Percentiles rank a stretch among this genome's conserved stretches.
These are phyloP conservation scores for Hylaeus anthracinus DNA, from an alignment of 1,140 invertebrate species.

Conservation along the genomic window DNA sequence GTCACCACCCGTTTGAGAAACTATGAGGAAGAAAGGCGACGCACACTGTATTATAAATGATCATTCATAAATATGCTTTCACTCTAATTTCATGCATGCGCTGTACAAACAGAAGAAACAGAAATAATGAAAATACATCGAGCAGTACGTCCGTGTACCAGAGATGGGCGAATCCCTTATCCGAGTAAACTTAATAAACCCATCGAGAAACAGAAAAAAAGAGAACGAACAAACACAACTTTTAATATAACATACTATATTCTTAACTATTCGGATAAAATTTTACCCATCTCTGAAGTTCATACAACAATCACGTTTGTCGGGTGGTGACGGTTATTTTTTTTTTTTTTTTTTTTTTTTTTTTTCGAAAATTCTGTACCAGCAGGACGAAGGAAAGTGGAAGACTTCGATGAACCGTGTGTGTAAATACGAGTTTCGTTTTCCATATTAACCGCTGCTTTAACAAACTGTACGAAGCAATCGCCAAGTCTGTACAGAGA, in stretches of 20 bases:
- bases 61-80: slow-evolving; percentile 1
- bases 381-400: not conserved
- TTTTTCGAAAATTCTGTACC: slow-evolving; percentile 8
- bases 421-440: slow-evolving; percentile 25
- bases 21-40: not conserved
- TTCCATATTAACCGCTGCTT: slow-evolving; percentile 38
- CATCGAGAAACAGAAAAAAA: too few relatives aligned
- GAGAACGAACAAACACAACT: too few relatives aligned
- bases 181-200: too few relatives aligned
- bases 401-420: not conserved
- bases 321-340: slow-evolving; percentile 29
- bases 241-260: too few relatives aligned
- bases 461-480: slow-evolving; percentile 20
- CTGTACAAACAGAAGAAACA: not conserved
- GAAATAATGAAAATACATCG: not conserved
- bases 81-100: slow-evolving; percentile 12
- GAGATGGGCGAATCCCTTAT: not conserved
- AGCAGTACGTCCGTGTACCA: slow-evolving; percentile 2
- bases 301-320: not conserved
- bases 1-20: slow-evolving; percentile 31
- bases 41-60: not conserved
- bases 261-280: too few relatives aligned
- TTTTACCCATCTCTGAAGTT: too few relatives aligned
- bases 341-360: not conserved
- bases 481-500: slow-evolving; percentile 4